phyloP scores from a whole-genome alignment of 2,113 vertebrate genomes.

The Trinectes maculatus region DNA sequence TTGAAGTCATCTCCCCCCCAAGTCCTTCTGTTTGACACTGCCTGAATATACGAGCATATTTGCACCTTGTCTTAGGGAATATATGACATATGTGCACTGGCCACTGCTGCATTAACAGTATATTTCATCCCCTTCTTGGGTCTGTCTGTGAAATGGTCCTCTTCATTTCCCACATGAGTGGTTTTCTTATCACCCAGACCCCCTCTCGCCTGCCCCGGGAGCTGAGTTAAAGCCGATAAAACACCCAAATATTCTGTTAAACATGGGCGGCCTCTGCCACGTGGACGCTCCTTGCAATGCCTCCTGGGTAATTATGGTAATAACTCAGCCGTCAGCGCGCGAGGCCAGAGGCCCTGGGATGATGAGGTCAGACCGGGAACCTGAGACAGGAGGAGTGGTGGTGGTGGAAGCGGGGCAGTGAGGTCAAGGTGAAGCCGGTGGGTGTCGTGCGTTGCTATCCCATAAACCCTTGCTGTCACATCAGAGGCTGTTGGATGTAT shows the following conservation, averaged over 20 bases:
- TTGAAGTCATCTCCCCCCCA: constrained; percentile 15
- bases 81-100: constrained; percentile 67
- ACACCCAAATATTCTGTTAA: constrained; percentile 81
- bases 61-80: constrained; percentile 69
- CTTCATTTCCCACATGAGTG: constrained; percentile 79
- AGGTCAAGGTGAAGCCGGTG: constrained; percentile 69
- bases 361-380: constrained; percentile 73
- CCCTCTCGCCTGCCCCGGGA: constrained; percentile 57
- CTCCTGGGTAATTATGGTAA: constrained; percentile 81
- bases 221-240: constrained; percentile 79
- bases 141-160: constrained; percentile 60
- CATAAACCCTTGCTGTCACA: constrained; percentile 76
- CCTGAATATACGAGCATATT: constrained; percentile 76
- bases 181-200: constrained; percentile 74
- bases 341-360: constrained; percentile 72
- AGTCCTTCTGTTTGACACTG: constrained; percentile 39
- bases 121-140: constrained; percentile 72
- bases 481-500: constrained; percentile 70
- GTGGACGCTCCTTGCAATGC: constrained; percentile 67
- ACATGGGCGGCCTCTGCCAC: constrained; percentile 72
- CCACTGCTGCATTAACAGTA: constrained; percentile 68
- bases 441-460: constrained; percentile 27
- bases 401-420: constrained; percentile 13
- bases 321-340: constrained; percentile 78
- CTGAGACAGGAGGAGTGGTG: constrained; percentile 37